Base-by-base conservation (phyloP, 2,888 invertebrate genomes). In the Smittia sp. region DNA sequence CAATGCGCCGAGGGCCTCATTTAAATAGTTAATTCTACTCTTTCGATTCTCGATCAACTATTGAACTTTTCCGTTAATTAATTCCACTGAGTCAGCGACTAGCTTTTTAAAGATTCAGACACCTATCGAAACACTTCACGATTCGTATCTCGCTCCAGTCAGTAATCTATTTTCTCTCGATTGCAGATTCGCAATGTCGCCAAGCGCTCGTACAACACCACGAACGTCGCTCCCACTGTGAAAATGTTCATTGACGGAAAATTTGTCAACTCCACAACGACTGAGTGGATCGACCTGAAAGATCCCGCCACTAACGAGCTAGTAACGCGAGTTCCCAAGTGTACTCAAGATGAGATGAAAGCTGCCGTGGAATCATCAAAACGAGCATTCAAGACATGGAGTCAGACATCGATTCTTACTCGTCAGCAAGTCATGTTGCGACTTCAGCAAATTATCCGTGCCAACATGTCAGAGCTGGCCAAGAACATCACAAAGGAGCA, bases 211-310 rank as follows among this genome's bases (percentile, higher is more conserved):
- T 86, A 86, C 76, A 72, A 72, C 58, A 86, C 87, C 77, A 86
- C 85, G 75, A 81, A 87, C 32, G 82, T 85, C 7, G 87, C 86
- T 1, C 86, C 92, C 0, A 90, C 91, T 4, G 95, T 96, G 22
- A 98, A 98, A 83, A 87, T 98, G 75, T 99, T 93, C 83, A 94
- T 99, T 77, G 91, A 98, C 86, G 98, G 98, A 74, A 89, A 97
- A 82, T 93, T 93, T 83, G 85, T 90, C 22, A 98, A 99, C 75
- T 99, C 98, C 0, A 92, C 96, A 82, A 88, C 97, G 0, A 89
- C 84, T 22, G 91, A 98, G 78, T 99, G 95, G 92, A 93, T 98
- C 78, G 97, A 98, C 78, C 87, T 99, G 9, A 92, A 93, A 76
- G 93, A 99, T 83, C 99, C 99, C 62, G 96, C 96, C 2, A 96